These are phyloP conservation scores for Alligator sinensis DNA, from an alignment of 2,113 vertebrate genomes.

Conservation along the genomic window DNA sequence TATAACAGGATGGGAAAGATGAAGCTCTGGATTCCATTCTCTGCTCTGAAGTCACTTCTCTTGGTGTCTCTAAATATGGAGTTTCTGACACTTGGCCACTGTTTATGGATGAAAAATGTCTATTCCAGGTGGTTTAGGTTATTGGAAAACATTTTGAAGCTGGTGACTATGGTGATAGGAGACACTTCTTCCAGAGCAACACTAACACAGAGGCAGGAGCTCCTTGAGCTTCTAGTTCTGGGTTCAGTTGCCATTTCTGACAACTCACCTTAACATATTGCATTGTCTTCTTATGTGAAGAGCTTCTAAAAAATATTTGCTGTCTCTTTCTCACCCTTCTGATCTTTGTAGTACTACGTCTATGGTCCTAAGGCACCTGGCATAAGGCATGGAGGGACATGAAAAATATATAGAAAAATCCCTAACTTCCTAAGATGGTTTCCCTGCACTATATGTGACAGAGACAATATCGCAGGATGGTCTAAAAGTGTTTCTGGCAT, in stretches of 20 bases:
- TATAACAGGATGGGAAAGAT: fast-evolving
- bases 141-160: too few relatives aligned
- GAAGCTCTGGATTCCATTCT: background rate
- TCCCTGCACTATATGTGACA: fast-evolving
- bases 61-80: background rate
- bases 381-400: background rate
- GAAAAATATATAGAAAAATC: background rate
- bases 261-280: background rate
- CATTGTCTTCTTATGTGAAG: too few relatives aligned
- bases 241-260: background rate
- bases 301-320: fast-evolving
- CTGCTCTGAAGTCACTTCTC: background rate
- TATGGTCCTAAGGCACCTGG: fast-evolving
- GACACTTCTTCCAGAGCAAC: too few relatives aligned
- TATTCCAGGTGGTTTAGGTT: background rate
- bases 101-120: fast-evolving
- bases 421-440: background rate
- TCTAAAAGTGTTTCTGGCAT: background rate
- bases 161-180: too few relatives aligned
- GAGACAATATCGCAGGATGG: background rate
- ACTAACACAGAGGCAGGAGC: too few relatives aligned
- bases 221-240: background rate
- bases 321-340: background rate
- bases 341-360: background rate
- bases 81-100: background rate